Evolutionary conservation across 2,888 invertebrate genomes (phyloP).

Genomic region (Phytoseiulus persimilis): DNA sequence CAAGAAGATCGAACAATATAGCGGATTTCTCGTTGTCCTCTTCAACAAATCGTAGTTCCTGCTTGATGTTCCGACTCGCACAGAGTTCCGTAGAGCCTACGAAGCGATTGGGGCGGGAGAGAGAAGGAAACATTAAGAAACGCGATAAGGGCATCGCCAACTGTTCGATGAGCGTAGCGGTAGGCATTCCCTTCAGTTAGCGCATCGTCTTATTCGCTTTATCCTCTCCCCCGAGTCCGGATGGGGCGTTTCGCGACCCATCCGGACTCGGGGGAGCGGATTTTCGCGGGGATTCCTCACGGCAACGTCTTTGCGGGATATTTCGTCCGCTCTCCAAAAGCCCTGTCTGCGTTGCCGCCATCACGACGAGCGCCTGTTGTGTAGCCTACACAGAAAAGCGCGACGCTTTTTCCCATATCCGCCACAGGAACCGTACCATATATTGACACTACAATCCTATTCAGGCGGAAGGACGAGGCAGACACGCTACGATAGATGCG

Average conservation of each 20-base stretch:
- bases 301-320: too few species aligned
- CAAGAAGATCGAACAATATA: not conserved
- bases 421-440: not conserved
- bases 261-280: too few species aligned
- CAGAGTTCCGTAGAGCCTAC: conserved; percentile 25
- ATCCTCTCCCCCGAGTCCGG: too few species aligned
- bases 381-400: not conserved
- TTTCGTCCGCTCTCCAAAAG: not conserved
- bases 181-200: too few species aligned
- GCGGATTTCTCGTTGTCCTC: not conserved
- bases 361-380: not conserved
- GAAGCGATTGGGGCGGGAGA: too few species aligned
- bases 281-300: too few species aligned
- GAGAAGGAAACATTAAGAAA: too few species aligned
- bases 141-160: too few species aligned
- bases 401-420: not conserved
- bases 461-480: not conserved
- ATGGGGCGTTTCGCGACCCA: too few species aligned
- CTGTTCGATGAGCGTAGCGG: too few species aligned
- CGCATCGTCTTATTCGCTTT: too few species aligned
- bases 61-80: not conserved
- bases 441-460: not conserved
- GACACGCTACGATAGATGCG: not conserved
- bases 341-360: not conserved
- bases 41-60: not conserved